phyloP scores from a whole-genome alignment of 2,888 invertebrate genomes.

The Diploptera punctata region DNA sequence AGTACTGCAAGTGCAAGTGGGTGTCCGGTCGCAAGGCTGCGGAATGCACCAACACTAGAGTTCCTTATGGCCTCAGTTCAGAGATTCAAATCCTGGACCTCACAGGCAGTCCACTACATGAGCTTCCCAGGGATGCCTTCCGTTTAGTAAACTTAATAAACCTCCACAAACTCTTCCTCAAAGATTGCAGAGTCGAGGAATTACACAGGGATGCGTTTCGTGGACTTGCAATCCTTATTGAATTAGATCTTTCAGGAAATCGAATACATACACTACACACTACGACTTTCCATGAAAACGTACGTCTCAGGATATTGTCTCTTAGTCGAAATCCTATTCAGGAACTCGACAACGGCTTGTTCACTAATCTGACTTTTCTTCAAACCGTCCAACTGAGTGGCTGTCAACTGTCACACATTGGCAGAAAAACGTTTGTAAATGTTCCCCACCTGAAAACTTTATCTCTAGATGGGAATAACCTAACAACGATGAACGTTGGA shows the following conservation, averaged over 20 bases:
- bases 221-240: conserved; percentile 78
- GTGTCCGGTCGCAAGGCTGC: conserved; percentile 83
- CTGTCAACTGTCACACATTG: conserved; percentile 74
- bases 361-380: conserved; percentile 73
- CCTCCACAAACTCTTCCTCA: conserved; percentile 79
- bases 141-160: conserved; percentile 73
- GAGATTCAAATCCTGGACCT: conserved; percentile 75
- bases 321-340: conserved; percentile 79
- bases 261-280: conserved; percentile 68
- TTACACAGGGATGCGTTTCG: conserved; percentile 79
- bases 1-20: conserved; percentile 84
- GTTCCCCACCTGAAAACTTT: conserved; percentile 72
- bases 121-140: conserved; percentile 72
- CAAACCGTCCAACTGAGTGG: conserved; percentile 79
- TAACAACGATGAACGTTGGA: conserved; percentile 65
- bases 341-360: conserved; percentile 75
- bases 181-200: conserved; percentile 73
- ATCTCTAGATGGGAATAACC: conserved; percentile 74
- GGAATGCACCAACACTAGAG: conserved; percentile 72
- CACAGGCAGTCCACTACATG: conserved; percentile 71
- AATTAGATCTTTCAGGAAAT: conserved; percentile 82
- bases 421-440: conserved; percentile 73
- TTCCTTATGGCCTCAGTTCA: conserved; percentile 75
- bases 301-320: conserved; percentile 72
- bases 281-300: conserved; percentile 73